Evolutionary conservation across 2,797 vertebrate genomes (phyloP).

Genomic region (Chrosomus eos): DNA sequence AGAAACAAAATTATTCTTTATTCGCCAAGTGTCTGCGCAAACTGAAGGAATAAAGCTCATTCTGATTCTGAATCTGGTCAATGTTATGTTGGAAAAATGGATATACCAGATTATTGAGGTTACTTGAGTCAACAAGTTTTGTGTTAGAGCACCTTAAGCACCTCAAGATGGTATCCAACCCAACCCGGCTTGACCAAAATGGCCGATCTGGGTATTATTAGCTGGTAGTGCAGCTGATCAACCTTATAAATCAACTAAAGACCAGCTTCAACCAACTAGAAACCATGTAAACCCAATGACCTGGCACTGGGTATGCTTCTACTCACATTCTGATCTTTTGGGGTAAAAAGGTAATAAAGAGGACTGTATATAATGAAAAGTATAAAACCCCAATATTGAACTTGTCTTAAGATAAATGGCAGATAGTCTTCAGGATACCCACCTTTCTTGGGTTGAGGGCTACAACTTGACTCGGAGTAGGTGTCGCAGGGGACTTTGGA

Average conservation of each 20-base stretch:
- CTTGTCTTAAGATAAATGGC: background rate
- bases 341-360: background rate
- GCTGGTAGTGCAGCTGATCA: background rate
- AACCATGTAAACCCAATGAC: background rate
- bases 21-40: too few species aligned
- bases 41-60: background rate
- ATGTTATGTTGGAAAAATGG: background rate
- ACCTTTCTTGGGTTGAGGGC: slow-evolving; percentile 73
- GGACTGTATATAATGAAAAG: background rate
- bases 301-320: too few species aligned
- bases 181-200: background rate
- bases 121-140: background rate
- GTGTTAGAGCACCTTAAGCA: background rate
- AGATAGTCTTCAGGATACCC: slow-evolving; percentile 33
- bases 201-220: background rate
- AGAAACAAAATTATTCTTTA: too few species aligned
- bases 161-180: background rate
- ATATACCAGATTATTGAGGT: background rate
- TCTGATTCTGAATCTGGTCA: background rate
- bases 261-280: background rate
- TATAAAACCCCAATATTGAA: background rate
- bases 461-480: slow-evolving; percentile 54
- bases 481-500: slow-evolving; percentile 68
- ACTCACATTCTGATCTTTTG: background rate
- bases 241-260: background rate